Evolutionary conservation across 1,140 invertebrate genomes (phyloP).

Genomic region (Maniola jurtina): DNA sequence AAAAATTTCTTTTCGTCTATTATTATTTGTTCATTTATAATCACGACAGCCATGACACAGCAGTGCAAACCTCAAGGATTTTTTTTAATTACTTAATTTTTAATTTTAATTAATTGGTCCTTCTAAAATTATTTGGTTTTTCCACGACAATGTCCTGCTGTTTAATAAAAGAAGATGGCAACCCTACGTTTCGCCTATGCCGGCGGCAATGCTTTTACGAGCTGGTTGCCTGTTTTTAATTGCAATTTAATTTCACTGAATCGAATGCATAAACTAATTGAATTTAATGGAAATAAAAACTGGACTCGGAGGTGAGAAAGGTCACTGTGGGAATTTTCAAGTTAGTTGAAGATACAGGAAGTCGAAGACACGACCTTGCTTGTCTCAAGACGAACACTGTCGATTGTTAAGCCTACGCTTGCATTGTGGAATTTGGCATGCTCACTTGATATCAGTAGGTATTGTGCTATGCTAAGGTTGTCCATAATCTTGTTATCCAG

Average conservation of each 20-base stretch:
- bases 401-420: too few species aligned
- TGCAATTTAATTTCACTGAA: slow-evolving; percentile 23
- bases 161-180: not conserved
- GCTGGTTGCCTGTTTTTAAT: slow-evolving; percentile 22
- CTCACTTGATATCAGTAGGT: too few species aligned
- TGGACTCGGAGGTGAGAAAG: slow-evolving; percentile 24
- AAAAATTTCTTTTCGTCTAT: too few species aligned
- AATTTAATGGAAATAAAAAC: slow-evolving; percentile 22
- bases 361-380: not conserved
- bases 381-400: too few species aligned
- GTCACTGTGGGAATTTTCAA: slow-evolving; percentile 22
- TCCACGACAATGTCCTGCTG: not conserved
- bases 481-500: too few species aligned
- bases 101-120: too few species aligned
- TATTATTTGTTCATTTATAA: too few species aligned
- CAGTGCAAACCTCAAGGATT: too few species aligned
- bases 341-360: slow-evolving; percentile 29
- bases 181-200: not conserved
- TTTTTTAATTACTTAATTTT: too few species aligned
- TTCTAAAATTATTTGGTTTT: not conserved
- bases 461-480: too few species aligned
- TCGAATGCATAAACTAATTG: slow-evolving; percentile 19
- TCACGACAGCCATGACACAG: too few species aligned
- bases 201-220: slow-evolving; percentile 22
- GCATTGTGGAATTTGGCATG: too few species aligned